Evolutionary conservation across 64 coral and sea anemone species (phyloP).

Genomic region (Pocillopora damicornis): DNA sequence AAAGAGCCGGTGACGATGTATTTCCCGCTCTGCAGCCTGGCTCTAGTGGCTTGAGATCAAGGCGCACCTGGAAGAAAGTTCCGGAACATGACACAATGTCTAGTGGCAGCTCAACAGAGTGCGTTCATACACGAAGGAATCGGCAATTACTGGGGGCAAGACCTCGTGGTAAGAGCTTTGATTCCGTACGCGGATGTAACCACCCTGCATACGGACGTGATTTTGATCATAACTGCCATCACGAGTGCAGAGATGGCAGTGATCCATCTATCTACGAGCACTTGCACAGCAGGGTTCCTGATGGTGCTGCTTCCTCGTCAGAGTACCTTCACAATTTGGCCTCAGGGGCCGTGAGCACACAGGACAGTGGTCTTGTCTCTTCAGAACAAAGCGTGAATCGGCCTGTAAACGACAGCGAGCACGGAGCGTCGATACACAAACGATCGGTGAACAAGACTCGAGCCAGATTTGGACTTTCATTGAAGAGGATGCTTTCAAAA

Average conservation of each 20-base stretch:
- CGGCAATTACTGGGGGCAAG: not conserved
- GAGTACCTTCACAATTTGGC: constrained; percentile 14
- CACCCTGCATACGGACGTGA: not conserved
- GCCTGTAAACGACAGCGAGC: constrained; percentile 4
- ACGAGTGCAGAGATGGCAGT: constrained; percentile 5
- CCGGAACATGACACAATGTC: not conserved
- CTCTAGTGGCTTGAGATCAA: not conserved
- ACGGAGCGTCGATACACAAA: not conserved
- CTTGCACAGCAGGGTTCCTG: constrained; percentile 19
- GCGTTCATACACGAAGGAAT: constrained; percentile 12
- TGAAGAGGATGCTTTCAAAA: constrained; percentile 32
- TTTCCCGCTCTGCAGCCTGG: not conserved
- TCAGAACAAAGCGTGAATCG: constrained; percentile 1
- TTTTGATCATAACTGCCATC: not conserved
- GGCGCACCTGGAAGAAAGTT: not conserved
- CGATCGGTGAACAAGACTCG: constrained; percentile 28
- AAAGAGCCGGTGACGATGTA: not conserved
- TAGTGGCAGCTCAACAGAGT: constrained; percentile 26
- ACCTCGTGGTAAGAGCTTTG: not conserved
- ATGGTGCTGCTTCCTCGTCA: constrained; percentile 24
- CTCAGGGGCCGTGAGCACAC: not conserved
- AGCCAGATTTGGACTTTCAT: constrained; percentile 43
- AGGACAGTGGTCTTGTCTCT: constrained; percentile 10
- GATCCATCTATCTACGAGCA: not conserved
- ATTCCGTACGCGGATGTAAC: not conserved